Base-by-base conservation (phyloP, 2,113 vertebrate genomes). In the Octodon degus region DNA sequence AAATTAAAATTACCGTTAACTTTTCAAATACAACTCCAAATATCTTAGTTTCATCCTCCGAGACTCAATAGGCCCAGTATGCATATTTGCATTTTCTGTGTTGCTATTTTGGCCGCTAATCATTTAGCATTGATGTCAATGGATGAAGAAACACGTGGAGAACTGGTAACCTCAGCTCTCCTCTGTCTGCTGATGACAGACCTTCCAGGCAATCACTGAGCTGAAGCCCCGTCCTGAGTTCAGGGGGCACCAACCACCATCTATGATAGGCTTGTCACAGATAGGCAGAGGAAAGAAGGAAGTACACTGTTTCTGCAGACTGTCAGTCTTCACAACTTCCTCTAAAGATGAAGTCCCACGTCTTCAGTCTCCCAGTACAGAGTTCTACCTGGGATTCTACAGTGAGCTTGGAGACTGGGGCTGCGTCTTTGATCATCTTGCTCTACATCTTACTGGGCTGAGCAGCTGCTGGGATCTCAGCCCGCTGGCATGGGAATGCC, bases 291-390 rank as follows among this genome's bases (percentile, higher is more conserved):
- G 13, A 50, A 16, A 30, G 0, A 43, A 14, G 32, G n/a, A 47
- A 43, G 5, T 11, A 6, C 9, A 3, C 25, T 13, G 14, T 77
- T 50, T 14, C 40, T 7, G 40, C 13, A 27, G 74, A 13, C 12
- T 25, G n/a, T 76, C 10, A 5, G 40, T 43, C 74, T 47, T 25
- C 40, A 47, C 74, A 5, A 43, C 14, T 47, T 47, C 40, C 74
- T 77, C 40, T 47, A 1, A 47, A 47, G 12, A 1, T 27, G 43
- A 43, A 4, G 43, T 2, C 2, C 5, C 5, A 3, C 27, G 12
- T 2, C 25, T 43, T 27, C 22, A 43, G 74, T 4, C 20, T 47
- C 27, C 22, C 40, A 47, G 2, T 7, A 13, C 24, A 30, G 11
- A 27, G 67, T 12, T 3, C 40, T 2, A 6, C 24, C 74, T 30